Percentiles rank a stretch among this genome's conserved stretches.
phyloP scores from a whole-genome alignment of 2,888 invertebrate genomes.

The Tetheella fluctuosa region DNA sequence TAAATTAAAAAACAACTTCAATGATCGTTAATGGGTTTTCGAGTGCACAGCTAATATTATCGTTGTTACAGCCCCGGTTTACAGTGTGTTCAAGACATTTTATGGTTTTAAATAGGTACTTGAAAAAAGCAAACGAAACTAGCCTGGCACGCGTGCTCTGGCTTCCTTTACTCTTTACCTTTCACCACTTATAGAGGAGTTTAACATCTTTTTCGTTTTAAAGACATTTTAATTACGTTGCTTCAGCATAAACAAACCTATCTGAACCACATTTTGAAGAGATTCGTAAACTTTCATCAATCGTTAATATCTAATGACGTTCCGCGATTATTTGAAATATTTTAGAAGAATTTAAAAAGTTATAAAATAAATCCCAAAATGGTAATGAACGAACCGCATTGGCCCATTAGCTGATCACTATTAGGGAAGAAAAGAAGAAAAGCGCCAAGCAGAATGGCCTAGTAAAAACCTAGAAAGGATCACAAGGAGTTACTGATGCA shows the following conservation, averaged over 20 bases:
- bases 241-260: background rate
- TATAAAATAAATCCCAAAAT: no score
- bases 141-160: slow-evolving; percentile 2
- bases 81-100: slow-evolving; percentile 17
- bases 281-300: no score
- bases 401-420: no score
- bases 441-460: no score
- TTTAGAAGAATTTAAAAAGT: no score
- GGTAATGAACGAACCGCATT: no score
- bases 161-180: background rate
- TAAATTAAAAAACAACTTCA: slow-evolving; percentile 34
- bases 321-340: background rate
- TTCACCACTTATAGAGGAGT: background rate
- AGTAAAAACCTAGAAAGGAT: no score
- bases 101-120: slow-evolving; percentile 7
- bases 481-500: no score
- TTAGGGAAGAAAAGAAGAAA: no score
- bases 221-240: background rate
- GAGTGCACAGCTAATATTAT: slow-evolving; percentile 48
- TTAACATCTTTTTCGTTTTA: background rate
- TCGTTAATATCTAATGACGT: background rate
- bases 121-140: slow-evolving; percentile 6
- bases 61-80: slow-evolving; percentile 19
- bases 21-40: slow-evolving; percentile 45
- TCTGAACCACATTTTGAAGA: background rate